phyloP scores from a whole-genome alignment of 2,888 invertebrate genomes.

The Crematogaster levior region DNA sequence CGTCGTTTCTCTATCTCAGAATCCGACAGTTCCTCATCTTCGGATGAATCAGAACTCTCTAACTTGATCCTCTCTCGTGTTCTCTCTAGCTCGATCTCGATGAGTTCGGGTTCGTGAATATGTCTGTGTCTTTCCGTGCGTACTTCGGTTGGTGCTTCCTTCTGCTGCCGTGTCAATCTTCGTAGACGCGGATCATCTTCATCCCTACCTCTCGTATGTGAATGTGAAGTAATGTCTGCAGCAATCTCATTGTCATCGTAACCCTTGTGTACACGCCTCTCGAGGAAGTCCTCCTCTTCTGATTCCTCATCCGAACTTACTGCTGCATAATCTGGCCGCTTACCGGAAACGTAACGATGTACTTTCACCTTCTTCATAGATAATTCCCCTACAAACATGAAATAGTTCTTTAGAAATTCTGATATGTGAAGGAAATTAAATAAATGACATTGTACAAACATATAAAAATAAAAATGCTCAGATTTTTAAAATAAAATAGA shows the following conservation, averaged over 20 bases:
- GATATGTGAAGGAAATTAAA: not conserved
- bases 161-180: constrained; percentile 88
- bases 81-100: constrained; percentile 88
- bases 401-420: not conserved
- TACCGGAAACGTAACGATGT: constrained; percentile 98
- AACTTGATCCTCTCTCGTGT: constrained; percentile 86
- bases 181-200: constrained; percentile 94
- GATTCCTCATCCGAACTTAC: constrained; percentile 95
- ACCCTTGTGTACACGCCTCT: constrained; percentile 86
- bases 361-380: constrained; percentile 99
- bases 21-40: constrained; percentile 94
- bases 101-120: constrained; percentile 90
- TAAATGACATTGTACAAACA: not conserved
- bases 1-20: constrained; percentile 94
- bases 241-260: constrained; percentile 82
- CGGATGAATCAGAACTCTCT: constrained; percentile 83
- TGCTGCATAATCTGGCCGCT: constrained; percentile 98
- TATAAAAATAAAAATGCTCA: not conserved
- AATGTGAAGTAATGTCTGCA: constrained; percentile 85
- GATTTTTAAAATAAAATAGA: not conserved
- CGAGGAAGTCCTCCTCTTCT: constrained; percentile 95
- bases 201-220: constrained; percentile 84
- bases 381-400: constrained; percentile 91
- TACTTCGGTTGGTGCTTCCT: constrained; percentile 85
- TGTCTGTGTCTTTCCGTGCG: constrained; percentile 88